These are phyloP conservation scores for Drosophila cardini DNA, from an alignment of 1,140 invertebrate species.

Conservation along the genomic window DNA sequence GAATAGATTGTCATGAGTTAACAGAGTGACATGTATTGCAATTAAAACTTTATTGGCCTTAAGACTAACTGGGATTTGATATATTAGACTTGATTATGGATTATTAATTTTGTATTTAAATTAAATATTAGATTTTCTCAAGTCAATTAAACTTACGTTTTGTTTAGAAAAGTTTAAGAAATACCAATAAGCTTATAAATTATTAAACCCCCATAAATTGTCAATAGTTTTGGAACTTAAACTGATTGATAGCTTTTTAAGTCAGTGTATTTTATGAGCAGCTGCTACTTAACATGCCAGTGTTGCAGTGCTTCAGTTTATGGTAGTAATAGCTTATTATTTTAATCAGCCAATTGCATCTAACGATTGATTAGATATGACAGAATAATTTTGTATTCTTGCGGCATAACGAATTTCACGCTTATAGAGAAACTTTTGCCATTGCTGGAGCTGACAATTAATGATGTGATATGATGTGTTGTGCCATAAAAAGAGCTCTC, in stretches of 20 bases:
- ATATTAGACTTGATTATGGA: too few relatives aligned
- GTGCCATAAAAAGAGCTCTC: conserved; percentile 40
- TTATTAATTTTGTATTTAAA: too few relatives aligned
- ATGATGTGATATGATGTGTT: conserved; percentile 30
- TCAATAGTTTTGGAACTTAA: too few relatives aligned
- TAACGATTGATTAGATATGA: conserved; percentile 11
- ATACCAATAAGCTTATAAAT: not conserved
- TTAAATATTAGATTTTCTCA: too few relatives aligned
- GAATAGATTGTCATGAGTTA: conserved; percentile 45
- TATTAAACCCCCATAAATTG: not conserved
- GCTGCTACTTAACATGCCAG: conserved; percentile 1
- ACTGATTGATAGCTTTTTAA: conserved; percentile 1
- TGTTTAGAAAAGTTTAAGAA: not conserved
- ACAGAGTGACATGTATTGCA: conserved; percentile 42
- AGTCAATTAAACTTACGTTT: too few relatives aligned
- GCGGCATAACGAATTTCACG: conserved; percentile 35
- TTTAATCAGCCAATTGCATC: conserved; percentile 15
- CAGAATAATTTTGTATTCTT: conserved; percentile 23
- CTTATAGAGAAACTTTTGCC: conserved; percentile 28
- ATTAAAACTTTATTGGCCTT: conserved; percentile 31
- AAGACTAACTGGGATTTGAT: not conserved
- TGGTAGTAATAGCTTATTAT: conserved; percentile 23
- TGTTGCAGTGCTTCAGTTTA: conserved; percentile 10
- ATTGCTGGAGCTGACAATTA: conserved; percentile 40
- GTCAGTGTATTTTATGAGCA: not conserved